A percentile compares a stretch with the other conserved stretches of the same genome.
Conservation (phyloP, 2,797 vertebrate genomes). For the Urocyon cinereoargenteus region DNA sequence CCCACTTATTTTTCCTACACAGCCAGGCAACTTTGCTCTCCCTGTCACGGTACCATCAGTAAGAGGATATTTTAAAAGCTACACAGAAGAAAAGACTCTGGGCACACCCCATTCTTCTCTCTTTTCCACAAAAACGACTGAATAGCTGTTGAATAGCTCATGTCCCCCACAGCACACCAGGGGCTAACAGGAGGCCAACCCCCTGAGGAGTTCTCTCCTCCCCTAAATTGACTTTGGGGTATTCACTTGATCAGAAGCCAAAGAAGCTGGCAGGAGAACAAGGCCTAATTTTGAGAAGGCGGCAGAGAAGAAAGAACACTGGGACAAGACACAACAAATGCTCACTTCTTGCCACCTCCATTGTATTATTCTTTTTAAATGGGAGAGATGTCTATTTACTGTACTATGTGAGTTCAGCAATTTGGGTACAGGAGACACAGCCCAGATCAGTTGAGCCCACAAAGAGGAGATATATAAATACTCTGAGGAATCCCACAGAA, state of each 20-base stretch:
- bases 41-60: neutral
- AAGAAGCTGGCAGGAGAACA: conserved; percentile 6
- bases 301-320: neutral
- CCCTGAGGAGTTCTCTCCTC: neutral
- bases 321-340: neutral
- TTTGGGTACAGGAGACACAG: neutral
- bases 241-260: conserved; percentile 64
- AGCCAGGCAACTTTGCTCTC: neutral
- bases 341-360: conserved; percentile 1
- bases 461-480: conserved; percentile 16
- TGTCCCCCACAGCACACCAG: neutral
- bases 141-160: conserved; percentile 23
- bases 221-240: conserved; percentile 27
- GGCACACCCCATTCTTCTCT: conserved; percentile 9
- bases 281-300: conserved; percentile 1
- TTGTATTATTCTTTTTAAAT: neutral
- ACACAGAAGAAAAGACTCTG: conserved; percentile 1
- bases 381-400: neutral
- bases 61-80: conserved; percentile 45
- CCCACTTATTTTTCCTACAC: neutral
- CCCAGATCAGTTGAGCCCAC: neutral
- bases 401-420: neutral
- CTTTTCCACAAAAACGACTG: neutral
- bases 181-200: neutral
- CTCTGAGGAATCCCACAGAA: conserved; percentile 38